phyloP scores from a whole-genome alignment of 2,113 vertebrate species.

The Eublepharis macularius region DNA sequence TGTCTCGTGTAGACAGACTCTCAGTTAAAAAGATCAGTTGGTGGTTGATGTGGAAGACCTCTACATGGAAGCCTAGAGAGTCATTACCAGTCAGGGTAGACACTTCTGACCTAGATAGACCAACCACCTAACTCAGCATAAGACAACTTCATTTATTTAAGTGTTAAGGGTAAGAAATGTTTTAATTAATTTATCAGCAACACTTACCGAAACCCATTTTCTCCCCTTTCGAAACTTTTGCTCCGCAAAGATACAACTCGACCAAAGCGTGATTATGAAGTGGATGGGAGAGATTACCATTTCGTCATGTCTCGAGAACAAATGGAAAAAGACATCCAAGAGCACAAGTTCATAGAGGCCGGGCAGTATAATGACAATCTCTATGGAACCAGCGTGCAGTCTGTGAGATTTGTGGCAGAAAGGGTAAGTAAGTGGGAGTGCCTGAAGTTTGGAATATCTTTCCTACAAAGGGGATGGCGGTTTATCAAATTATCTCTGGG shows the following conservation, averaged over 20 bases:
- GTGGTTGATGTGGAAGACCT: no score
- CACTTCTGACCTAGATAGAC: no score
- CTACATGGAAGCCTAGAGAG: no score
- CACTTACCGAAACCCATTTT: not conserved
- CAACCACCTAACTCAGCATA: no score
- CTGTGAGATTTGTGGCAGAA: conserved; percentile 96
- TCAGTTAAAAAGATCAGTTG: no score
- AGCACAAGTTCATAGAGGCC: conserved; percentile 99
- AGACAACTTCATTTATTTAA: no score
- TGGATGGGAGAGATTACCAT: conserved; percentile 95
- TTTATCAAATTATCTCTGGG: no score
- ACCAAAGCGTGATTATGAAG: conserved; percentile 92
- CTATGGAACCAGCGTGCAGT: conserved; percentile 96
- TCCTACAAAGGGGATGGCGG: no score
- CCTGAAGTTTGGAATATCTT: no score
- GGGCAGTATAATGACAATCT: conserved; percentile 98
- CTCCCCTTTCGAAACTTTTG: conserved; percentile 31
- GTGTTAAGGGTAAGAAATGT: not conserved
- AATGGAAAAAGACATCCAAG: conserved; percentile 99
- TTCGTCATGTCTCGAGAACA: conserved; percentile 96
- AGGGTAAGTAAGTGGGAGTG: conserved; percentile 78
- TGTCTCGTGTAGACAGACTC: no score
- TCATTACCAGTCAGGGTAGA: no score
- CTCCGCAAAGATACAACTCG: conserved; percentile 88
- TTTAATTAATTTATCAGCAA: not conserved